Base-by-base conservation (phyloP, 2,888 invertebrate species). In the Drymonia ruficornis region DNA sequence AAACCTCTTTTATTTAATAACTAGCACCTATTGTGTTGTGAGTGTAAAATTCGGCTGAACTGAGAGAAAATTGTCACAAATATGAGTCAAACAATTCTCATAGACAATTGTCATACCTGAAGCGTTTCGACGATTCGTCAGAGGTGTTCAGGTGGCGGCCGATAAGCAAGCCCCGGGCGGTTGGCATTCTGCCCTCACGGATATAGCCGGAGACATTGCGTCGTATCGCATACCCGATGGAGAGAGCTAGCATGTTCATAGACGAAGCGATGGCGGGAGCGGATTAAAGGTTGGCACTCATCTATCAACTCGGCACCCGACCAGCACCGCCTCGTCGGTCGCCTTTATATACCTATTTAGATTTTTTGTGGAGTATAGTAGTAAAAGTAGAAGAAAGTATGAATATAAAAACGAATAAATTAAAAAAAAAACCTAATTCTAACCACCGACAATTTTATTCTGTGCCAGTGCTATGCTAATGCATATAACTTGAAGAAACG, bases 111-210 rank as follows among this genome's bases (percentile, higher is more conserved):
- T 60, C 50, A 70, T 75, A 74, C 67, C 69, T 72, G 67, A 63
- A 63, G 67, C 52, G 64, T 59, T 72, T 72, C 52, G 58, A 59
- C 63, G 71, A 69, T 77, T 79, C 68, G 80, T 82, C 78, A 76
- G 62, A 63, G 63, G 64, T 66, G 78, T 86, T 86, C 86, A 85
- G 85, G 84, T 86, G 86, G 83, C 85, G 76, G 76, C 69, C 76
- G 82, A 86, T 83, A 83, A 80, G 79, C 65, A 51, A 61, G 65
- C 72, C 86, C 81, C 80, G 83, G 82, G 75, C 72, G 63, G 76
- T 80, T 91, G 90, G 90, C 90, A 90, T 36, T 15, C 52, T 89
- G 90, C 90, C 90, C 81, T 87, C 70, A 87, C 90, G 82, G 81
- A 89, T 89, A 88, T 91, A 91, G 89, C 78, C 81, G 69, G 79